These are phyloP conservation scores for Synanthedon andrenaeformis DNA, from an alignment of 2,888 invertebrate genomes.

Conservation along the genomic window DNA sequence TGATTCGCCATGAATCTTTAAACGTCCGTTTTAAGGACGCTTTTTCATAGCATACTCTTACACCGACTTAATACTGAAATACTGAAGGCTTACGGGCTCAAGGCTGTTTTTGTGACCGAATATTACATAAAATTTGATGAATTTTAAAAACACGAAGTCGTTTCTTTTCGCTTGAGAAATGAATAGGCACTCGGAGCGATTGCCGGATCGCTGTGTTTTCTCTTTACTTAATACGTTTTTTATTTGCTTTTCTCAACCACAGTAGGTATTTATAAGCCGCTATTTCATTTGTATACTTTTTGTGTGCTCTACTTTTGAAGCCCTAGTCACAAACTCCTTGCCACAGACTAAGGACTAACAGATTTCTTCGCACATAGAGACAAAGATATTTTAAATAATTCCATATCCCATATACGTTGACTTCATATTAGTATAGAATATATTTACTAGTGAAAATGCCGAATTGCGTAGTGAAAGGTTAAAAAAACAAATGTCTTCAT, in stretches of 20 bases:
- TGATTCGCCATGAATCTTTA: not conserved
- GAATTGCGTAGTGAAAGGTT: too few species aligned
- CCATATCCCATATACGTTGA: too few species aligned
- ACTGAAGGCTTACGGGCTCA: constrained; percentile 14
- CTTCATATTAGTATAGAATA: too few species aligned
- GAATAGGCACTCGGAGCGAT: not conserved
- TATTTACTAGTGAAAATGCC: too few species aligned
- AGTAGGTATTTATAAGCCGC: not conserved
- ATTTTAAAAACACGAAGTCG: constrained; percentile 5
- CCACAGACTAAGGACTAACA: too few species aligned
- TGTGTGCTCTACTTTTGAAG: too few species aligned
- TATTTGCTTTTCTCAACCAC: not conserved
- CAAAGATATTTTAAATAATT: too few species aligned
- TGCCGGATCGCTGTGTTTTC: not conserved
- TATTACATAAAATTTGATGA: constrained; percentile 9
- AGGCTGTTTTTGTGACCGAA: constrained; percentile 12
- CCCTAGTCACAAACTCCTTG: too few species aligned
- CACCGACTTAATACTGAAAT: constrained; percentile 8
- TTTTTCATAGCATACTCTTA: not conserved
- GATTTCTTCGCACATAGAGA: too few species aligned
- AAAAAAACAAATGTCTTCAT: too few species aligned
- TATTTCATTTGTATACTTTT: too few species aligned
- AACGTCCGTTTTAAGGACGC: not conserved
- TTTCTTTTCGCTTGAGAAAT: not conserved
- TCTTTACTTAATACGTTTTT: not conserved